Evolutionary conservation across 2,113 vertebrate genomes (phyloP).

Genomic region (Aythya baeri): DNA sequence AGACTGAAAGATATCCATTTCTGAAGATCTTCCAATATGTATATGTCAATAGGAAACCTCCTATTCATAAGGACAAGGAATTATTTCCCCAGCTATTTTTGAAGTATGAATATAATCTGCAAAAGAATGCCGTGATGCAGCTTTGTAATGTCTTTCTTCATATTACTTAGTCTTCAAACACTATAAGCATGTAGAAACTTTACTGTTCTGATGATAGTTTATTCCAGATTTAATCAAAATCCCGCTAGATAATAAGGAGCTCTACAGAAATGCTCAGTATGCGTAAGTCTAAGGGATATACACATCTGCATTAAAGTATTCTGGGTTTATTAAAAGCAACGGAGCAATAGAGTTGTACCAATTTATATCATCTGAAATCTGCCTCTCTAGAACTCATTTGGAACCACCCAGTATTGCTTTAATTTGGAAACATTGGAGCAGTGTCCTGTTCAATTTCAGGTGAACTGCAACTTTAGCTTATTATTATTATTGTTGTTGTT

Average conservation of each 20-base stretch:
- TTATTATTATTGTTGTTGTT: neutral
- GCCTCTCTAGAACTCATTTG: neutral
- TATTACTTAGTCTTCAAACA: neutral
- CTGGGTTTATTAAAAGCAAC: neutral
- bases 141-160: neutral
- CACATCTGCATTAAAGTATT: constrained; percentile 29
- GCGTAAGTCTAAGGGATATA: neutral
- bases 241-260: neutral
- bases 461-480: neutral
- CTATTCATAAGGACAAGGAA: neutral
- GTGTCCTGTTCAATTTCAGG: constrained; percentile 29
- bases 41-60: neutral
- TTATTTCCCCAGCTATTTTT: neutral
- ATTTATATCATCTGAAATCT: neutral
- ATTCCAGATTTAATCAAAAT: neutral
- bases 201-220: neutral
- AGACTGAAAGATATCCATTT: neutral
- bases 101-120: neutral
- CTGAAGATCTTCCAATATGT: neutral
- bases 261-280: neutral
- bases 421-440: constrained; percentile 38
- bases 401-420: neutral
- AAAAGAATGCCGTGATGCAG: neutral
- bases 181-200: neutral
- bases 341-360: neutral